Conservation (phyloP, 2,797 vertebrate genomes). For the Sphenodon punctatus region DNA sequence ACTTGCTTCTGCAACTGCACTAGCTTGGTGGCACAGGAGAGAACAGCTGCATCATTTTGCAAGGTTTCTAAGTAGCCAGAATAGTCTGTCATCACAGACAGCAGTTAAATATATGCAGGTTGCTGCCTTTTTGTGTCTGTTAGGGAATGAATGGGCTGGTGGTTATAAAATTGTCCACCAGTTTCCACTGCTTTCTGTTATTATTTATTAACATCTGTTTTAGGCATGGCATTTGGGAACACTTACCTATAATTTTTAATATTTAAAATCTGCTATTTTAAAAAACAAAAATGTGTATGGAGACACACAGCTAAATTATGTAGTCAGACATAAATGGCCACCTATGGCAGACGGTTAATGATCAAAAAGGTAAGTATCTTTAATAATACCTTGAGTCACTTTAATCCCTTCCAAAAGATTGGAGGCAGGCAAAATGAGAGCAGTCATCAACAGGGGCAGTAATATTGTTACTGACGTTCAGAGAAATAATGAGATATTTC, state of each 20-base stretch:
- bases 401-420: slow-evolving; percentile 28
- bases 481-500: slow-evolving; percentile 5
- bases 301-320: neutral
- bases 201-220: neutral
- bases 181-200: neutral
- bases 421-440: slow-evolving; percentile 29
- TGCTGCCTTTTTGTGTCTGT: no score
- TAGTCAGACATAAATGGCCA: neutral
- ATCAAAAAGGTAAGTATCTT: neutral
- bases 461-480: neutral
- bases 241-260: no score
- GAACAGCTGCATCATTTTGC: no score
- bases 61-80: no score
- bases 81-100: no score
- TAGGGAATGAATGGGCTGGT: neutral
- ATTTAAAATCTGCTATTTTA: no score
- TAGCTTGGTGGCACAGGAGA: no score
- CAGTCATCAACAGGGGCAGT: slow-evolving; percentile 10
- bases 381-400: slow-evolving; percentile 35
- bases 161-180: neutral
- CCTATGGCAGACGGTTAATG: neutral
- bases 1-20: no score
- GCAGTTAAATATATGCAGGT: no score
- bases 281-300: neutral
- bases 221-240: neutral